Conservation (phyloP, 2,888 invertebrate species). For the Cryptus viduatorius region DNA sequence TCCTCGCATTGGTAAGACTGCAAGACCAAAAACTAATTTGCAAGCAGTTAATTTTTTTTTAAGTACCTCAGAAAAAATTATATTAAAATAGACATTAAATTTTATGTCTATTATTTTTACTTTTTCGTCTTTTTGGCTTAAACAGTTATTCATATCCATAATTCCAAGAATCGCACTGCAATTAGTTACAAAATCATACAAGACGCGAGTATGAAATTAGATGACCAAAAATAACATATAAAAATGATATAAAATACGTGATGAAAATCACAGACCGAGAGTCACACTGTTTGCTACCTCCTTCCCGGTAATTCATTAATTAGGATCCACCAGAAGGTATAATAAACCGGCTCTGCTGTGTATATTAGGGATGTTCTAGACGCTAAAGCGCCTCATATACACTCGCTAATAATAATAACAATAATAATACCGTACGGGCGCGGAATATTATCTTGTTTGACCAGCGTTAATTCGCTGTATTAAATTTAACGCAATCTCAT, state of each 20-base stretch:
- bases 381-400: slow-evolving; percentile 5
- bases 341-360: slow-evolving; percentile 64
- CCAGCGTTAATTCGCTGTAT: slow-evolving; percentile 68
- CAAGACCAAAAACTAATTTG: no score
- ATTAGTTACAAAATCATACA: background rate
- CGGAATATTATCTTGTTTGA: slow-evolving; percentile 78
- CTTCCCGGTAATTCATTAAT: slow-evolving; percentile 45
- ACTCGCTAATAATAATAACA: slow-evolving; percentile 4
- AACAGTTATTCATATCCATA: background rate
- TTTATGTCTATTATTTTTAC: no score
- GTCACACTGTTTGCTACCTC: background rate
- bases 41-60: no score
- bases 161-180: background rate
- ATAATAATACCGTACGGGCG: slow-evolving; percentile 65
- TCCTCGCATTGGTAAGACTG: no score
- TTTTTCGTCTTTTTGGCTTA: no score
- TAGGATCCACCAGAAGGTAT: slow-evolving; percentile 48
- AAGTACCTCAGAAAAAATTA: background rate
- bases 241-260: background rate
- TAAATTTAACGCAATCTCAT: slow-evolving; percentile 41
- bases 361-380: slow-evolving; percentile 72
- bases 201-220: background rate
- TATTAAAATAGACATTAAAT: background rate
- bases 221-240: background rate
- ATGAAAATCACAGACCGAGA: background rate